Conservation (phyloP, 2,113 vertebrate species). For the Neotoma lepida region DNA sequence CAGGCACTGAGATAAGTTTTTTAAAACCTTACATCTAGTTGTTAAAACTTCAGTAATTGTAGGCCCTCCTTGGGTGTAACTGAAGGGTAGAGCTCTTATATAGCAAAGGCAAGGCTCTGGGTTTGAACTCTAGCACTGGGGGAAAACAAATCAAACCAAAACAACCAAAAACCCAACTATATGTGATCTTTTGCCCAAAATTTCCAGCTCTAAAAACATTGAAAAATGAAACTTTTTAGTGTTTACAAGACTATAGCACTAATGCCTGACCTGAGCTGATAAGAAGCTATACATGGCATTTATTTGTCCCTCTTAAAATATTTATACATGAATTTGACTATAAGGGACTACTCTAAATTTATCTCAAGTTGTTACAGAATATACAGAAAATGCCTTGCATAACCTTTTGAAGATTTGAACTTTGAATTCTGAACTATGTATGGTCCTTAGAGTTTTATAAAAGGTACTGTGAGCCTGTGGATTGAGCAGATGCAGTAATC, state of each 20-base stretch:
- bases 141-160: neutral
- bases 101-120: no score
- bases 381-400: neutral
- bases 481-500: neutral
- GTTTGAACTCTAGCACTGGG: neutral
- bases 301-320: slow-evolving; percentile 3
- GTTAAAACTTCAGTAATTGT: neutral
- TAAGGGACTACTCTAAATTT: neutral
- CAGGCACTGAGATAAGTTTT: neutral
- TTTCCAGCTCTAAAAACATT: neutral
- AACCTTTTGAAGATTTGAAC: neutral
- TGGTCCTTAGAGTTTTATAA: neutral
- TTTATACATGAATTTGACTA: neutral
- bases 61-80: neutral
- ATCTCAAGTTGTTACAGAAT: neutral
- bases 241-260: neutral
- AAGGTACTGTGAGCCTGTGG: neutral
- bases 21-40: neutral
- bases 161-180: neutral
- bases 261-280: neutral
- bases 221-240: neutral
- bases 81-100: neutral
- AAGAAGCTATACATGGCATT: neutral
- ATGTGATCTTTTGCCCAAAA: neutral
- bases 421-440: neutral